Conservation (phyloP, 2,113 vertebrate genomes). For the Peromyscus maniculatus region DNA sequence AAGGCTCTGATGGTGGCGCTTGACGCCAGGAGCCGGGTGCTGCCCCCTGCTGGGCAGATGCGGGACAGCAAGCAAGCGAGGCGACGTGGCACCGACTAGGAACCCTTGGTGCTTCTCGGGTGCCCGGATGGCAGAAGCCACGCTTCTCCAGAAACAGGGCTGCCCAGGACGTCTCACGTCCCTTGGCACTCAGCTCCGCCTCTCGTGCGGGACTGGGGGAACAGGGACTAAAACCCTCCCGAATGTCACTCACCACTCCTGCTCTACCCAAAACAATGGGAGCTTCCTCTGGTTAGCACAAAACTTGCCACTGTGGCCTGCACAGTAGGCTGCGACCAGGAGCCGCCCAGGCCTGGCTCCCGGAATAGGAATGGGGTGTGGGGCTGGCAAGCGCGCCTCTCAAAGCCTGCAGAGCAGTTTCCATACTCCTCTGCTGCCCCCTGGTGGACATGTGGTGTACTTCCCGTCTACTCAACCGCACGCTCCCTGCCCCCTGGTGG, state of each 20-base stretch:
- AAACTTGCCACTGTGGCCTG: neutral
- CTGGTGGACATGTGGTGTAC: neutral
- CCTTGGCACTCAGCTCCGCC: neutral
- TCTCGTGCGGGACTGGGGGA: neutral
- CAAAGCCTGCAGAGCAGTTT: rapidly evolving
- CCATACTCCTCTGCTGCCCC: constrained; percentile 61
- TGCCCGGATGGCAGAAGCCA: rapidly evolving
- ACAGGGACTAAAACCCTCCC: neutral
- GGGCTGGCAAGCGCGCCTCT: rapidly evolving
- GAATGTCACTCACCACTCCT: neutral
- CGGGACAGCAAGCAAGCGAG: neutral
- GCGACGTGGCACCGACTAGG: neutral
- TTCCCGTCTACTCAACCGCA: neutral
- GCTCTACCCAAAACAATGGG: neutral
- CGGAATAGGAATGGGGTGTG: neutral
- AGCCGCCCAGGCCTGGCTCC: neutral
- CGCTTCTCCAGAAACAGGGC: neutral
- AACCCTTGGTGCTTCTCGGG: neutral
- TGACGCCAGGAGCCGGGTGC: neutral
- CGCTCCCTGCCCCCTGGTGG: constrained; percentile 37
- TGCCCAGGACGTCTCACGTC: rapidly evolving
- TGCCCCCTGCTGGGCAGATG: neutral
- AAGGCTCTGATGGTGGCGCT: rapidly evolving
- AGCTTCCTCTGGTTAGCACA: neutral
- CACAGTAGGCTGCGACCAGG: neutral